Evolutionary conservation across 1,140 invertebrate genomes (phyloP).

Genomic region (Myzus persicae): DNA sequence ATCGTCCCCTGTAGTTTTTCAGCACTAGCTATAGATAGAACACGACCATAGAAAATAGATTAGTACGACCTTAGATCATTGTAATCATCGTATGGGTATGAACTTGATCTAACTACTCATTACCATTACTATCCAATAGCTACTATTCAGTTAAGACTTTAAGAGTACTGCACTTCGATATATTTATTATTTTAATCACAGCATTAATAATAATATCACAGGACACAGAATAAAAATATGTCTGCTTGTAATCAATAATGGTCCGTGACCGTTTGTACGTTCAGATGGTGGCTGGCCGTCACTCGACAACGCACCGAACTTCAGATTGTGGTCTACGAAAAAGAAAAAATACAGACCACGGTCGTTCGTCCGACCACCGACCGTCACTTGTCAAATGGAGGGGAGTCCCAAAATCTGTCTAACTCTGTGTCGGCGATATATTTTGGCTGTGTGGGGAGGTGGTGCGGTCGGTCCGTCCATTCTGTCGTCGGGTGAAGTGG

Average conservation of each 20-base stretch:
- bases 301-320: background rate
- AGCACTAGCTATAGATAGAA: too few relatives aligned
- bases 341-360: background rate
- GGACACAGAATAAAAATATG: background rate
- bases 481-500: background rate
- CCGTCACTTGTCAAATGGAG: background rate
- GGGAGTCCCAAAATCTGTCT: background rate
- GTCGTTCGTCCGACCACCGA: background rate
- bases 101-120: too few relatives aligned
- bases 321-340: background rate
- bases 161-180: too few relatives aligned
- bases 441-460: background rate
- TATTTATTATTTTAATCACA: too few relatives aligned
- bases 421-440: background rate
- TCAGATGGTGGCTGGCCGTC: background rate
- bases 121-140: too few relatives aligned
- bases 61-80: too few relatives aligned
- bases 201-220: background rate
- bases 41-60: too few relatives aligned
- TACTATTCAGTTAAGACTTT: too few relatives aligned
- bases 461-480: background rate
- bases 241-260: slow-evolving; percentile 30
- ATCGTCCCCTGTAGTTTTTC: too few relatives aligned
- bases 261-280: slow-evolving; percentile 15
- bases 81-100: too few relatives aligned